Evolutionary conservation across 1,140 invertebrate genomes (phyloP).

Genomic region (Leptinotarsa undecemlineata): DNA sequence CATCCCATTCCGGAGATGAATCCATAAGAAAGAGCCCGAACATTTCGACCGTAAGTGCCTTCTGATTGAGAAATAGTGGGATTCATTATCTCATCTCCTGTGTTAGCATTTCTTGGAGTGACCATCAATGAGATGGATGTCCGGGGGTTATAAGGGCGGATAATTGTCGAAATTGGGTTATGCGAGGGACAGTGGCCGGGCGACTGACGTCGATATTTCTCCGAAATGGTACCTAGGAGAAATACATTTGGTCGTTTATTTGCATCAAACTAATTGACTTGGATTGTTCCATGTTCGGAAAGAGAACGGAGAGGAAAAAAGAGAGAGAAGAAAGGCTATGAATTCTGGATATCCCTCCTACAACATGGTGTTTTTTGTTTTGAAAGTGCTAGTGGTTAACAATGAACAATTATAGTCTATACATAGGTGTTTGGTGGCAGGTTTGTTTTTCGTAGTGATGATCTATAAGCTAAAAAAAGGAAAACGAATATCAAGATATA

Average conservation of each 20-base stretch:
- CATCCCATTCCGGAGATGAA: too few species aligned
- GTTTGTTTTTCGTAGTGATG: too few species aligned
- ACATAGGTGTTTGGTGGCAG: too few species aligned
- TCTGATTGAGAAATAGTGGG: slow-evolving; percentile 26
- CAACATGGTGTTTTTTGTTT: too few species aligned
- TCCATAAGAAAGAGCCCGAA: too few species aligned
- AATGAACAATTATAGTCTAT: too few species aligned
- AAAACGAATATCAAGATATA: too few species aligned
- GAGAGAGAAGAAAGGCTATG: neutral
- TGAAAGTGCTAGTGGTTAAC: too few species aligned
- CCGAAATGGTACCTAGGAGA: slow-evolving; percentile 46
- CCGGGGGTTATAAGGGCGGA: slow-evolving; percentile 37
- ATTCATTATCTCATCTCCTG: slow-evolving; percentile 26
- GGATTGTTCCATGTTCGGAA: slow-evolving; percentile 10
- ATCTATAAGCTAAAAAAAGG: too few species aligned
- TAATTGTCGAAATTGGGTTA: slow-evolving; percentile 48
- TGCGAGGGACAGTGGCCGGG: slow-evolving; percentile 39
- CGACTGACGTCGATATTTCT: slow-evolving; percentile 41
- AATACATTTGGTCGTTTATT: slow-evolving; percentile 39
- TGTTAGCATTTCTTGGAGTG: slow-evolving; percentile 28
- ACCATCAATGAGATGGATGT: slow-evolving; percentile 34
- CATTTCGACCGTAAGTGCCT: neutral
- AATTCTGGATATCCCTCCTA: neutral
- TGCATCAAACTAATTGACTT: slow-evolving; percentile 40
- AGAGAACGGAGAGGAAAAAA: slow-evolving; percentile 7